These are phyloP conservation scores for Idaea biselata DNA, from an alignment of 2,888 invertebrate species.

Conservation along the genomic window DNA sequence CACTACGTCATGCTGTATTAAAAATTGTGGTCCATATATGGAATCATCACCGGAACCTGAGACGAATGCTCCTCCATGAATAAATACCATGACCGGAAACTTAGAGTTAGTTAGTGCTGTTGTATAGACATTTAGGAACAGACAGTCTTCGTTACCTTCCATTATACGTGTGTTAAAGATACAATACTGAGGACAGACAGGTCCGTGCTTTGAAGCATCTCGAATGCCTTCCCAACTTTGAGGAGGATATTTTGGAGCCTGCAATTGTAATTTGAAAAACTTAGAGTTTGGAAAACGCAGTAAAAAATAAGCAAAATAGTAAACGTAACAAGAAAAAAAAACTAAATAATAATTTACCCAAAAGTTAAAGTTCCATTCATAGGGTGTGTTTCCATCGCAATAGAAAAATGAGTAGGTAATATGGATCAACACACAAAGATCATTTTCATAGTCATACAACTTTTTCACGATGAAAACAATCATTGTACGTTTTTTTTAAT, in stretches of 20 bases:
- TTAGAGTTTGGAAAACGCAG: not conserved
- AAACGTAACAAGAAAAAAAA: too few species aligned
- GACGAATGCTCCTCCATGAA: slow-evolving; percentile 42
- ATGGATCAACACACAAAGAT: too few species aligned
- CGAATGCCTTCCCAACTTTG: slow-evolving; percentile 45
- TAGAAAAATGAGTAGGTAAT: too few species aligned
- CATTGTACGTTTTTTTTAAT: too few species aligned
- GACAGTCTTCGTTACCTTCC: slow-evolving; percentile 43
- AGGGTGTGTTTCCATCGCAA: too few species aligned
- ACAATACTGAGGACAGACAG: slow-evolving; percentile 16
- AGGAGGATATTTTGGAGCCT: slow-evolving; percentile 26
- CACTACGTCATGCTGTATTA: slow-evolving; percentile 21
- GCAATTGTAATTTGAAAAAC: slow-evolving; percentile 4
- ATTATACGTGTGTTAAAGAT: slow-evolving; percentile 14
- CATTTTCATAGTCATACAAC: too few species aligned
- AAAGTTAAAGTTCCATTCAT: too few species aligned
- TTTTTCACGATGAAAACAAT: too few species aligned
- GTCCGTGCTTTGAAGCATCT: slow-evolving; percentile 32
- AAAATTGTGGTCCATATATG: slow-evolving; percentile 38
- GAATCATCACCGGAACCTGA: slow-evolving; percentile 42
- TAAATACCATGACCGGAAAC: slow-evolving; percentile 37
- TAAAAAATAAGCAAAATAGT: too few species aligned
- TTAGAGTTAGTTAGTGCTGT: slow-evolving; percentile 8
- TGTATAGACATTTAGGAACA: slow-evolving; percentile 51
- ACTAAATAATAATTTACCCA: too few species aligned